Evolutionary conservation across 2,888 invertebrate genomes (phyloP), one percentile per base, ranked within the genome.

Genomic region (Tillus elongatus): DNA sequence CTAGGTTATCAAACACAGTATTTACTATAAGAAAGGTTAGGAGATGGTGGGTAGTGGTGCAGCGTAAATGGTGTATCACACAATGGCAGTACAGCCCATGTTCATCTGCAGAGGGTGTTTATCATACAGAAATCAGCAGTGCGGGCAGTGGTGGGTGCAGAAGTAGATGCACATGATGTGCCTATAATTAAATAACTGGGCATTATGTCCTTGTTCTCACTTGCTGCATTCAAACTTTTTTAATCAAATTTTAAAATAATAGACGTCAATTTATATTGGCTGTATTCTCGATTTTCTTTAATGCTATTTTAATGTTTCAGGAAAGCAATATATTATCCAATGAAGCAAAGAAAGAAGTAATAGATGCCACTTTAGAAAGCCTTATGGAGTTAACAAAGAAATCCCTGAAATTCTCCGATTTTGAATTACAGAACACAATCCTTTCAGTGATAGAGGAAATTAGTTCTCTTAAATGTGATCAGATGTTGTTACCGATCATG

Each of bases 371-470:
- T 28, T 59, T 75, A 1, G 64, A 69, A 42, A 48, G 68, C 15
- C 39, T 64, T 49, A 72, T 75, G 2, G 61, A 68, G 40, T 60
- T 63, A 9, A 69, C 72, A 2, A 67, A 67, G 51, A 58, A 54
- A 26, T 68, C 72, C 36, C 58, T 81, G 30, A 68, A 71, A 46
- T 66, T 53, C 37, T 69, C 70, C 30, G 68, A 78, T 53, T 64
- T 67, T 37, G 59, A 62, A 4, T 49, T 72, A 13, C 79, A 80
- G 54, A 67, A 71, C 13, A 67, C 70, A 2, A 61, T 75, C 19
- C 54, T 80, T 11, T 57, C 63, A 39, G 68, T 71, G 3, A 69
- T 79, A 4, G 71, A 67, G 49, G 66, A 70, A 43, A 67, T 77
- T 46, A 73, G 70, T 1, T 42, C 63, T 12, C 58, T 62, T 35